These are phyloP conservation scores for Crypturellus tataupa DNA, from an alignment of 2,797 vertebrate species.

Conservation along the genomic window DNA sequence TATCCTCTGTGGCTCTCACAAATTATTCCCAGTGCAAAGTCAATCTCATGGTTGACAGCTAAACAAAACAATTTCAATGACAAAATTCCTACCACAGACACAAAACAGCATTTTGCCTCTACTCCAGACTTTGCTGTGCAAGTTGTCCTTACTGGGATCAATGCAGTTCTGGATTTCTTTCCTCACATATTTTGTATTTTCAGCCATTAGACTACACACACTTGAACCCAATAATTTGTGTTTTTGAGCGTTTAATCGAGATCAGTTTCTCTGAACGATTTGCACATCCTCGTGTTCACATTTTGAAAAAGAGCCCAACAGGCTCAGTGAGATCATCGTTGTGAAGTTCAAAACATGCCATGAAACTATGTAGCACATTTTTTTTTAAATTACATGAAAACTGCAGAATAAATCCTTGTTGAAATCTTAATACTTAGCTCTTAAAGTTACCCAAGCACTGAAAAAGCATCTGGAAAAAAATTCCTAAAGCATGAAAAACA, in stretches of 20 bases:
- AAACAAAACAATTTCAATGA: background rate
- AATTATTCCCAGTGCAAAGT: background rate
- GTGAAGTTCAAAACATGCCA: background rate
- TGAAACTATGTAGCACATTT: background rate
- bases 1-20: no score
- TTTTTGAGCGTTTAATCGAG: conserved; percentile 10
- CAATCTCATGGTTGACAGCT: background rate
- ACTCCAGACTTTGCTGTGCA: background rate
- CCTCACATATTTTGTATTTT: background rate
- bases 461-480: conserved; percentile 73
- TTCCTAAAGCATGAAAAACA: conserved; percentile 74
- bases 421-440: conserved; percentile 26
- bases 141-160: background rate
- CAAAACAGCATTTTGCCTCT: background rate
- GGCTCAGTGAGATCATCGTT: background rate
- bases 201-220: background rate
- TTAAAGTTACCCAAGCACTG: conserved; percentile 33
- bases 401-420: background rate
- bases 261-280: background rate
- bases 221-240: conserved; percentile 8
- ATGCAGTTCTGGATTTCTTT: background rate
- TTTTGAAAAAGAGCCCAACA: background rate
- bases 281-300: background rate
- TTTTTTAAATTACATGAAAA: background rate
- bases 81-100: conserved; percentile 10